These are phyloP conservation scores for Cybosia mesomella DNA, from an alignment of 2,888 invertebrate species.

Conservation along the genomic window DNA sequence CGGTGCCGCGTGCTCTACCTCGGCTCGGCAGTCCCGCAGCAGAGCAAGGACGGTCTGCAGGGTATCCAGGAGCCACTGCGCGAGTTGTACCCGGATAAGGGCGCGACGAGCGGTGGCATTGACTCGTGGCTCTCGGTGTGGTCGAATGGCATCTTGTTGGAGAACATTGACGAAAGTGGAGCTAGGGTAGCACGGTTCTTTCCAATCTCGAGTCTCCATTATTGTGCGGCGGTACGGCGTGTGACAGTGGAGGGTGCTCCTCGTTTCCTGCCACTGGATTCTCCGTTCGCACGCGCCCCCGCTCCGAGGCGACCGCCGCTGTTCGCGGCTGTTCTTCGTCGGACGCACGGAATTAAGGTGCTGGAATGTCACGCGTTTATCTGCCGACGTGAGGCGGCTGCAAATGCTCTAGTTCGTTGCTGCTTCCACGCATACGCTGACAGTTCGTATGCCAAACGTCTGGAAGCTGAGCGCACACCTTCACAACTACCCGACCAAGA, in stretches of 20 bases:
- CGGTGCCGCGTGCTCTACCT: conserved; percentile 98
- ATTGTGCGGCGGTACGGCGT: conserved; percentile 97
- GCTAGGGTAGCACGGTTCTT: conserved; percentile 98
- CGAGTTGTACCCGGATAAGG: conserved; percentile 98
- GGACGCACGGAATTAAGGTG: conserved; percentile 98
- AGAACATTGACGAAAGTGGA: conserved; percentile 98
- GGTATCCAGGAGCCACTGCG: conserved; percentile 98
- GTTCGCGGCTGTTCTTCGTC: conserved; percentile 97
- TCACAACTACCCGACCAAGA: conserved; percentile 81
- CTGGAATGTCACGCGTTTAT: conserved; percentile 99
- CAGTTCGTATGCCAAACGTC: conserved; percentile 95
- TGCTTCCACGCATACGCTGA: conserved; percentile 99
- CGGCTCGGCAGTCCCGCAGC: conserved; percentile 98
- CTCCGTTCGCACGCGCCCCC: conserved; percentile 97
- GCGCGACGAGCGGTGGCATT: conserved; percentile 95
- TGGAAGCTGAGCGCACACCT: conserved; percentile 88
- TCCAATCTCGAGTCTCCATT: conserved; percentile 97
- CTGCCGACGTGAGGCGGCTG: conserved; percentile 98
- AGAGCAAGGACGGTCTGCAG: conserved; percentile 98
- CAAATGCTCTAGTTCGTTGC: conserved; percentile 98
- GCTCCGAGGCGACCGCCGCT: conserved; percentile 98
- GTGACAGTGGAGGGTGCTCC: conserved; percentile 92
- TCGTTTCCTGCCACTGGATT: conserved; percentile 97
- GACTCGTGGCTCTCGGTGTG: conserved; percentile 99
- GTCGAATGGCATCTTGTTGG: conserved; percentile 97